These are phyloP conservation scores for Taxidea taxus DNA, from an alignment of 2,113 vertebrate species.

Conservation along the genomic window DNA sequence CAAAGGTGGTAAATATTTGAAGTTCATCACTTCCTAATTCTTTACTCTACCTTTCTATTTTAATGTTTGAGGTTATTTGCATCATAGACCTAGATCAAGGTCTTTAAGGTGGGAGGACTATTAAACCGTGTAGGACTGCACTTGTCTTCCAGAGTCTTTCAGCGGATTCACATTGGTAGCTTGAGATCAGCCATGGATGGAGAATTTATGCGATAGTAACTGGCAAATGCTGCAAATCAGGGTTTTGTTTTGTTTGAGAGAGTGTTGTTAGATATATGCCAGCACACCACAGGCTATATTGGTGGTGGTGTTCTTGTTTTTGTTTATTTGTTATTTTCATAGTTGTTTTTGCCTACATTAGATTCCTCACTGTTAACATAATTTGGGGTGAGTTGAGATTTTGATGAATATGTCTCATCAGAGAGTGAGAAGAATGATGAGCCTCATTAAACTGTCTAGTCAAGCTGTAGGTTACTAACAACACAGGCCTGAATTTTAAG, in stretches of 20 bases:
- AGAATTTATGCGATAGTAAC: background rate
- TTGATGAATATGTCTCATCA: background rate
- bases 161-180: background rate
- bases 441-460: background rate
- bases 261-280: background rate
- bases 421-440: slow-evolving; percentile 10
- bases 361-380: background rate
- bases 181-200: background rate
- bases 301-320: background rate
- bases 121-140: rapidly evolving
- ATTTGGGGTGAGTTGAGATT: slow-evolving; percentile 21
- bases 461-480: background rate
- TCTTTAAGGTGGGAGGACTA: background rate
- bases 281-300: background rate
- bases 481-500: background rate
- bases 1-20: background rate
- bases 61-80: background rate
- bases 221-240: background rate
- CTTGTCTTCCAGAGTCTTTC: background rate
- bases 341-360: background rate
- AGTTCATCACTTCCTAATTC: background rate
- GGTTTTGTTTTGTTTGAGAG: background rate
- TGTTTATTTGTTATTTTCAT: background rate
- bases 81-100: too few species aligned
- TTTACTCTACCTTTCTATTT: background rate